phyloP scores from a whole-genome alignment of 2,113 vertebrate species.

The Carassius carassius region DNA sequence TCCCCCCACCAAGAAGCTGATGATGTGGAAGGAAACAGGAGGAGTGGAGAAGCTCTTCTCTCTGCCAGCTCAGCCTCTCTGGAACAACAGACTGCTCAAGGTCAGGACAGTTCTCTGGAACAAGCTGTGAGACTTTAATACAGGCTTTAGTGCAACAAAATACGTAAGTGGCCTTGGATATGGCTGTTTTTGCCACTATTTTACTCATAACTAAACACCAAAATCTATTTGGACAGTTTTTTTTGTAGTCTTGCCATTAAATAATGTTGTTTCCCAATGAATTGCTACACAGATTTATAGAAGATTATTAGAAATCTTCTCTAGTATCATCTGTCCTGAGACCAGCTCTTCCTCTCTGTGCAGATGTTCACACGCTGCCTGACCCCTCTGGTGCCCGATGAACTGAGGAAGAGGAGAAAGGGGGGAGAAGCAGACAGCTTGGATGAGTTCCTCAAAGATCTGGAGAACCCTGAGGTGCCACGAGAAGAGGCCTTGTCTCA shows the following conservation, averaged over 20 bases:
- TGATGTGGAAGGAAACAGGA: slow-evolving; percentile 99
- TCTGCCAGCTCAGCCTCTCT: slow-evolving; percentile 93
- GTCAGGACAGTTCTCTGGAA: slow-evolving; percentile 66
- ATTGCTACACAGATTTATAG: not conserved
- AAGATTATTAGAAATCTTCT: not conserved
- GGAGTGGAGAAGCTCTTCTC: slow-evolving; percentile 98
- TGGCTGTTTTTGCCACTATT: not conserved
- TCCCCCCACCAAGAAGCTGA: slow-evolving; percentile 96
- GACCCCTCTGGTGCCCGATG: slow-evolving; percentile 96
- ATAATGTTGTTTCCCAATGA: not conserved
- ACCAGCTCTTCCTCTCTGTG: not conserved
- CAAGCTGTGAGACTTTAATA: slow-evolving; percentile 1
- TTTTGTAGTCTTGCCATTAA: not conserved
- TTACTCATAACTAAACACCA: no score
- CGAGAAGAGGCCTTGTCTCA: slow-evolving; percentile 80
- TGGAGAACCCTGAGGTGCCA: slow-evolving; percentile 97
- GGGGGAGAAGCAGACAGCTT: slow-evolving; percentile 97
- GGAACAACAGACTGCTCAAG: slow-evolving; percentile 95
- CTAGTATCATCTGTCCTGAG: not conserved
- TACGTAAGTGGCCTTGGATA: not conserved
- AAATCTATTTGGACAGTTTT: not conserved
- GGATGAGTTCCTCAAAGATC: slow-evolving; percentile 97
- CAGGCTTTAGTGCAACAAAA: slow-evolving; percentile 26
- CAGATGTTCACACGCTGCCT: slow-evolving; percentile 99
- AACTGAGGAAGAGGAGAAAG: slow-evolving; percentile 94